Base-by-base conservation (phyloP, 2,113 vertebrate species). In the Zosterops pallidus region DNA sequence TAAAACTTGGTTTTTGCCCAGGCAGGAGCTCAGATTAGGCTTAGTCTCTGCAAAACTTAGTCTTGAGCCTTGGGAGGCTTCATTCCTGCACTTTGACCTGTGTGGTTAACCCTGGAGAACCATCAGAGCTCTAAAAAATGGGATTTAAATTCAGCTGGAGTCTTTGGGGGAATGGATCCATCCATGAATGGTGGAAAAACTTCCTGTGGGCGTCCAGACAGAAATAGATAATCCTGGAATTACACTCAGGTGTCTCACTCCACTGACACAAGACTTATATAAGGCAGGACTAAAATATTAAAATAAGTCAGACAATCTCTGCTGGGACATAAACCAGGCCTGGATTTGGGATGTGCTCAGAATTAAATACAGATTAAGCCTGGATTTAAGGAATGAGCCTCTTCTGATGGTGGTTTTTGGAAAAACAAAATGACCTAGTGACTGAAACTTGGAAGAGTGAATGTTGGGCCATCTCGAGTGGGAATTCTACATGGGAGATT, bases 31-130 rank as follows among this genome's bases (percentile, higher is more conserved):
- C 35, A n/a, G 20, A n/a, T 35, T 64, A 25, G 21, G 47, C 13
- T 92, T 11, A 25, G 35, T 49, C n/a, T 47, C 35, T 53, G 31
- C 46, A 91, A 49, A 89, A 25, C 56, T 81, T 49, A 46, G 41
- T 50, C 44, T 15, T 20, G 31, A 76, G 41, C 15, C 29, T 47
- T 15, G 46, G 35, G 37, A 63, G 57, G 14, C 28, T 77, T 70
- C 2, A 3, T 14, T 39, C 18, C 4, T 23, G 7, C 25, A 15
- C 21, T 83, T 62, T 46, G 63, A n/a, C 39, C 39, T 3, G 2
- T 6, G 29, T 16, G 0, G 0, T 62, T 76, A 29, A n/a, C 3
- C 8, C 28, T 23, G 22, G 14, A 62, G 41, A 25, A 9, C 31
- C 24, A 12, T 17, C 68, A 44, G 39, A 53, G 31, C 8, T 68